Percentiles rank a stretch among this genome's conserved stretches.
These are phyloP conservation scores for Aegithalos caudatus DNA, from an alignment of 2,113 vertebrate species.

Conservation along the genomic window DNA sequence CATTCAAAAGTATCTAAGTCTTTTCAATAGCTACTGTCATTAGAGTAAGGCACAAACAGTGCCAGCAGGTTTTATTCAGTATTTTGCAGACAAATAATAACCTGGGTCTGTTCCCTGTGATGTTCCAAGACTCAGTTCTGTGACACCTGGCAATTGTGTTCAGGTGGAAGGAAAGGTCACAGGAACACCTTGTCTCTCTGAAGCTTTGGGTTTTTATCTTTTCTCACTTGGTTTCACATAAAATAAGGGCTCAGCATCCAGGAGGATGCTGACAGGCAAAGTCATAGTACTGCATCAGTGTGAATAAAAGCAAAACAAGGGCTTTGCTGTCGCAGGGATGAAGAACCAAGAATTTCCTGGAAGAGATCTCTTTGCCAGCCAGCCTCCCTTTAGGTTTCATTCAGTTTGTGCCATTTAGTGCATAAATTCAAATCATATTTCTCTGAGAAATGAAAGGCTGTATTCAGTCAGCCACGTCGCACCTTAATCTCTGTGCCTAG, in stretches of 20 bases:
- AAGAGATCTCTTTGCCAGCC: background rate
- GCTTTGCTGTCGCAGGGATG: background rate
- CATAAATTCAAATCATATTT: background rate
- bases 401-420: background rate
- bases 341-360: constrained; percentile 10
- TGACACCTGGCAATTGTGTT: fast-evolving
- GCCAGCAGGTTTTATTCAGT: background rate
- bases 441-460: background rate
- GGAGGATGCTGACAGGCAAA: background rate
- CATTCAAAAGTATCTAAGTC: background rate
- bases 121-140: background rate
- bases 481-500: background rate
- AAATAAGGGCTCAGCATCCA: background rate
- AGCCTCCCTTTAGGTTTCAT: background rate
- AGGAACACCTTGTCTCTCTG: background rate
- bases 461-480: background rate
- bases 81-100: background rate
- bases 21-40: background rate
- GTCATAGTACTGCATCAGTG: background rate
- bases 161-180: background rate
- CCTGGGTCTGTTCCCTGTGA: background rate
- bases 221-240: background rate
- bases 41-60: background rate
- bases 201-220: background rate
- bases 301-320: constrained; percentile 2